These are phyloP conservation scores for Neolamprologus longior DNA, from an alignment of 2,113 vertebrate genomes.

Conservation along the genomic window DNA sequence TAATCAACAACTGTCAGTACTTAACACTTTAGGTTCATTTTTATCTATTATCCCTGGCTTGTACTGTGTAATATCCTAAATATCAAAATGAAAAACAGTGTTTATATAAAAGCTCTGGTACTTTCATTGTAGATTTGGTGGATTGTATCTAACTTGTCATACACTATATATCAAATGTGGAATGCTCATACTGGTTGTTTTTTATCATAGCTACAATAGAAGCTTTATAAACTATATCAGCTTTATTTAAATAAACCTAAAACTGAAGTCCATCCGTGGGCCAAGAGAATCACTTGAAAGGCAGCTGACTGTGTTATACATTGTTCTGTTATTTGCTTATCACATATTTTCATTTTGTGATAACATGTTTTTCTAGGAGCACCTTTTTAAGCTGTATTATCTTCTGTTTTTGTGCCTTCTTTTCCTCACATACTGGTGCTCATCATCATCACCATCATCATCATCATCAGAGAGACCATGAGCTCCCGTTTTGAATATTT, in stretches of 20 bases:
- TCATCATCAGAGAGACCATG: background rate
- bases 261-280: accelerated
- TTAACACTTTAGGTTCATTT: background rate
- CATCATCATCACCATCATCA: background rate
- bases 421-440: background rate
- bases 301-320: background rate
- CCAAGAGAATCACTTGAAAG: background rate
- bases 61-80: background rate
- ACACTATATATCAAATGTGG: background rate
- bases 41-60: background rate
- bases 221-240: background rate
- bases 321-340: background rate
- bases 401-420: accelerated
- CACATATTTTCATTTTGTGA: background rate
- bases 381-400: background rate
- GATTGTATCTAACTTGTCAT: background rate
- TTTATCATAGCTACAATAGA: background rate
- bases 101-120: background rate
- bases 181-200: background rate
- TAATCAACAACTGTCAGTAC: background rate
- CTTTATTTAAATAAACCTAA: background rate
- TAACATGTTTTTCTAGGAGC: background rate
- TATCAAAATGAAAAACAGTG: background rate
- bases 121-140: background rate
- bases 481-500: background rate